These are phyloP conservation scores for Enteromius anoplus DNA, from an alignment of 2,797 vertebrate species.

Conservation along the genomic window DNA sequence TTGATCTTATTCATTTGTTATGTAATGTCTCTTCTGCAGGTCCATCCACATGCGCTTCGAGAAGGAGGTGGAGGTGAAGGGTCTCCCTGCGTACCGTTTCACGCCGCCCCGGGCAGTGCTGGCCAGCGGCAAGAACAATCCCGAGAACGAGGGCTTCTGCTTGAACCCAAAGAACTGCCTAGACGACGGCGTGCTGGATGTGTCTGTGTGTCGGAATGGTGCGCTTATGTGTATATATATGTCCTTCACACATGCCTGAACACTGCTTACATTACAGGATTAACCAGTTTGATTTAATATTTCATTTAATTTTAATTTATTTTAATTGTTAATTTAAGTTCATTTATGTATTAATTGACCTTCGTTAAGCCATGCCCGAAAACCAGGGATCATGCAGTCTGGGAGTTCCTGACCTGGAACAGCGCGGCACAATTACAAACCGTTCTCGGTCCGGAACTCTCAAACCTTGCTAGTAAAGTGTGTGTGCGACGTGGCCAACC, in stretches of 20 bases:
- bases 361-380: no score
- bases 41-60: slow-evolving; percentile 82
- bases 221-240: background rate
- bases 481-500: no score
- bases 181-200: slow-evolving; percentile 78
- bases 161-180: slow-evolving; percentile 71
- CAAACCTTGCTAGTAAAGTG: no score
- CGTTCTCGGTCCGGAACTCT: no score
- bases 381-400: no score
- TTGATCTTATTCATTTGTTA: background rate
- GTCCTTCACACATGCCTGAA: background rate
- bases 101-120: slow-evolving; percentile 77
- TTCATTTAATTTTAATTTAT: background rate
- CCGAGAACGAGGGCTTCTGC: slow-evolving; percentile 80
- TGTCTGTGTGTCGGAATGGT: slow-evolving; percentile 83
- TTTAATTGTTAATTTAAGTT: no score
- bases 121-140: slow-evolving; percentile 79
- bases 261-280: background rate
- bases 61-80: slow-evolving; percentile 80
- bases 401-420: no score
- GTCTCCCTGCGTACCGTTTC: slow-evolving; percentile 80
- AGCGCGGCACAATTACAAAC: no score
- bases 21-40: slow-evolving; percentile 61
- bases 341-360: no score
- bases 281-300: background rate